These are phyloP conservation scores for Aphyosemion australe DNA, from an alignment of 2,113 vertebrate species.

Conservation along the genomic window DNA sequence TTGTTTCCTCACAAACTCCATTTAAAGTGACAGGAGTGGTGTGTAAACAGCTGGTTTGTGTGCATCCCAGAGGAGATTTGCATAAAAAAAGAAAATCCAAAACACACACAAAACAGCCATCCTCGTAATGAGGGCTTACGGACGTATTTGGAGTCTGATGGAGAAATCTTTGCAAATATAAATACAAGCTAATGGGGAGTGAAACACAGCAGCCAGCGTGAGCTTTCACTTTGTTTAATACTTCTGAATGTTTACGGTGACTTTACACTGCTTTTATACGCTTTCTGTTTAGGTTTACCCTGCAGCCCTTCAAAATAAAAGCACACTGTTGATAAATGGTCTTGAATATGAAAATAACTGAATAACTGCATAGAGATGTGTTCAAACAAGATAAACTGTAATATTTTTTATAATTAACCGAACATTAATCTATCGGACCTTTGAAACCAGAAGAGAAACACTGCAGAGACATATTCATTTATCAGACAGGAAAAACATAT, in stretches of 20 bases:
- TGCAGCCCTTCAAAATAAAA: conserved; percentile 22
- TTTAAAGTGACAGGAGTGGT: conserved; percentile 63
- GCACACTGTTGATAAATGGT: no score
- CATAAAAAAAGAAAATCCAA: not conserved
- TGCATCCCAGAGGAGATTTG: conserved; percentile 23
- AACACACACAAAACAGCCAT: conserved; percentile 47
- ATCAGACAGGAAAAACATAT: not conserved
- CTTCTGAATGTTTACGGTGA: conserved; percentile 13
- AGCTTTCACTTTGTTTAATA: conserved; percentile 4
- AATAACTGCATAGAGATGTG: no score
- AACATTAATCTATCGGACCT: not conserved
- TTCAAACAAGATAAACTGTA: no score
- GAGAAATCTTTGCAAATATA: conserved; percentile 32
- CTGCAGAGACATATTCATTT: no score
- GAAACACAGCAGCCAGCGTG: conserved; percentile 39
- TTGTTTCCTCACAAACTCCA: conserved; percentile 69
- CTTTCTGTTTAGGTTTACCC: not conserved
- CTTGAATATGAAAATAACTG: no score
- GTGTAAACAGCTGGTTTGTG: conserved; percentile 72
- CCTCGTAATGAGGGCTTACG: conserved; percentile 59
- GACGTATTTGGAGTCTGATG: conserved; percentile 30
- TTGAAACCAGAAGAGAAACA: no score
- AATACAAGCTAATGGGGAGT: conserved; percentile 45
- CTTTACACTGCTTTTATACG: not conserved
- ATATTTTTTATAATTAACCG: no score